phyloP scores from a whole-genome alignment of 2,113 vertebrate genomes.

The Cacatua alba region DNA sequence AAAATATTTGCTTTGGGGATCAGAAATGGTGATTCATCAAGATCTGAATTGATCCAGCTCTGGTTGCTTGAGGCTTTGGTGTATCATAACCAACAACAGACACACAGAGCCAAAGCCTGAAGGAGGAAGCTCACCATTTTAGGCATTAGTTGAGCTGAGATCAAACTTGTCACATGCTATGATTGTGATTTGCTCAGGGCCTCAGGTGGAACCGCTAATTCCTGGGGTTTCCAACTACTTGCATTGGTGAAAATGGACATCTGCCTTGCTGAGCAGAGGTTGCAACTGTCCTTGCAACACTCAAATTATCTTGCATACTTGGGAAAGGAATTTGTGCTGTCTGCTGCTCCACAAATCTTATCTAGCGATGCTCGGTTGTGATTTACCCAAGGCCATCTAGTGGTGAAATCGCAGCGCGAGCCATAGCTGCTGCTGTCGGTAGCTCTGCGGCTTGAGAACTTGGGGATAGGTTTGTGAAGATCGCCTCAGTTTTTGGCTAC shows the following conservation, averaged over 20 bases:
- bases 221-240: background rate
- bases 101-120: background rate
- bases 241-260: background rate
- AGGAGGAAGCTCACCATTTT: background rate
- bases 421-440: background rate
- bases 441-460: background rate
- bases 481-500: background rate
- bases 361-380: background rate
- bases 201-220: background rate
- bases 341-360: too few species aligned
- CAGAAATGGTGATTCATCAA: background rate
- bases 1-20: background rate
- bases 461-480: background rate
- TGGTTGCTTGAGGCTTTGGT: background rate
- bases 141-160: background rate
- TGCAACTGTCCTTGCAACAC: background rate
- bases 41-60: background rate
- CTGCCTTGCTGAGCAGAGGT: background rate
- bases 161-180: background rate
- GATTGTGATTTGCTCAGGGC: background rate
- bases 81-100: background rate
- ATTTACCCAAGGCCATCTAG: background rate
- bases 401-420: background rate
- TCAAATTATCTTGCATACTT: fast-evolving
- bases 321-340: background rate